Conservation (phyloP, 2,797 vertebrate genomes). For the Manis crassicaudata region DNA sequence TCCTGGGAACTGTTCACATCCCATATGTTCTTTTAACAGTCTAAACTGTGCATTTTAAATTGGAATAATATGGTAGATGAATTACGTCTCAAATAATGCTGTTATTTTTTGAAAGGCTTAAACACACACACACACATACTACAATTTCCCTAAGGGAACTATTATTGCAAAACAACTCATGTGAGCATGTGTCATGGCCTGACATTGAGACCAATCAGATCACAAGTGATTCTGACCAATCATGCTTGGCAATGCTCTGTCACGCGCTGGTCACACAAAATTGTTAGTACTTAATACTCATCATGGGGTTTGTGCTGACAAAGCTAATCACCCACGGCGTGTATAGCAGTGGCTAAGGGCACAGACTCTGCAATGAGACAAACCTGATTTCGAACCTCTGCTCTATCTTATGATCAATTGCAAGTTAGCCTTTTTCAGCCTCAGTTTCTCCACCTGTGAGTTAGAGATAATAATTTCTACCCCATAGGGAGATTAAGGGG, state of each 20-base stretch:
- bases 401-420: not conserved
- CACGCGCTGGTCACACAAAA: constrained; percentile 47
- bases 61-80: not conserved
- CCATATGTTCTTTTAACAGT: no score
- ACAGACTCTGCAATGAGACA: not conserved
- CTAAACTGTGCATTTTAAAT: not conserved
- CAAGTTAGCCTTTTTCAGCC: not conserved
- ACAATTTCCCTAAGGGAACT: constrained; percentile 5
- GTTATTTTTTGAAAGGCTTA: not conserved
- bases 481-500: not conserved
- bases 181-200: not conserved
- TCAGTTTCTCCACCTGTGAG: not conserved
- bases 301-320: constrained; percentile 35
- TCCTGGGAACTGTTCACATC: no score
- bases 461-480: not conserved
- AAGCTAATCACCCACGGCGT: not conserved
- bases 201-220: not conserved
- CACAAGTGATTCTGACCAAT: constrained; percentile 33
- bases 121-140: not conserved
- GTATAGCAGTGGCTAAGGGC: not conserved
- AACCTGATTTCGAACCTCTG: not conserved
- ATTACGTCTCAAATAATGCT: constrained; percentile 47
- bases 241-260: not conserved
- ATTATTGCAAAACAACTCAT: not conserved
- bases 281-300: not conserved